Evolutionary conservation across 2,888 invertebrate genomes (phyloP), one percentile per base, ranked within the genome.

Genomic region (Masnerella sp.): DNA sequence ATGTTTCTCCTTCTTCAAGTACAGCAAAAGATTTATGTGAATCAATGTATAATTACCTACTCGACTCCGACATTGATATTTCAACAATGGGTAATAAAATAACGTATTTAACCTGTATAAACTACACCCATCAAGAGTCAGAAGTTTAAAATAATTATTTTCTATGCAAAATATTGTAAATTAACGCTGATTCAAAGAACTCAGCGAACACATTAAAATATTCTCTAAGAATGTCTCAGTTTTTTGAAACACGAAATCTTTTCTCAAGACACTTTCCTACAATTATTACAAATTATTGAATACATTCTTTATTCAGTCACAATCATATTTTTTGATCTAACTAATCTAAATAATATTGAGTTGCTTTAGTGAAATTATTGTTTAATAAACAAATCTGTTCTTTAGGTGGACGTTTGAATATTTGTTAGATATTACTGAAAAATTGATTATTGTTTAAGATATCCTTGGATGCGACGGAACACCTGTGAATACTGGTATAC

Each of bases 391-490:
- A n/a, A n/a, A n/a, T n/a, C n/a, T n/a, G n/a, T n/a, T n/a, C n/a
- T n/a, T n/a, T n/a, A n/a, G n/a, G n/a, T 32, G 32, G 5, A 32
- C 8, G 32, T 32, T 32, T 32, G 5, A 2, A 32, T 38, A 38
- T 38, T 38, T 32, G n/a, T 32, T 2, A 32, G 32, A 32, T 34
- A 34, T 34, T 34, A 3, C 9, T 5, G 5, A 25, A 14, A 28
- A 25, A 5, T 52, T 36, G 7, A 28, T 28, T 28, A 28, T 28
- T 28, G 28, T 40, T 54, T 4, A 8, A 56, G 52, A 0, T 64
- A 28, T 34, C 8, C 18, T 52, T 4, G 64, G 64, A 20, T 64
- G 64, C 22, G 52, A 64, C 20, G 64, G 52, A 14, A 52, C 52
- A 20, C 30, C 28, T 8, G 42, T 32, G 9, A 64, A 64, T 12